Evolutionary conservation across 2,888 invertebrate species (phyloP).

Genomic region (Apodemia zela): DNA sequence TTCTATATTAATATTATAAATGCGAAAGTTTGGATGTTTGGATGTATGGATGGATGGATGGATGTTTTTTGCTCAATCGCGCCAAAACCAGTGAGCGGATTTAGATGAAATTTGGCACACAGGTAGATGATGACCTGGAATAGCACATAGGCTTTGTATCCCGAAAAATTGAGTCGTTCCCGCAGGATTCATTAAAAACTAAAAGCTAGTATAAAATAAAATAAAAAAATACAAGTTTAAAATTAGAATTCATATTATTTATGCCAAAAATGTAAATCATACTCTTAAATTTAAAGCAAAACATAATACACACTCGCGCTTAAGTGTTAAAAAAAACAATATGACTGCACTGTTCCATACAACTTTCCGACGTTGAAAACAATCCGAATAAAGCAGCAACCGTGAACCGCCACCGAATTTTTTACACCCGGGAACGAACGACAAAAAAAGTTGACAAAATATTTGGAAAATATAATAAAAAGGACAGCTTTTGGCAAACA

Average conservation of each 20-base stretch:
- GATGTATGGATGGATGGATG: no score
- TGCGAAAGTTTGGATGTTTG: no score
- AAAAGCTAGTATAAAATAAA: no score
- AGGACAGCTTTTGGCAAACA: conserved; percentile 63
- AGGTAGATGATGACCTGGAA: no score
- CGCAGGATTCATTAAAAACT: no score
- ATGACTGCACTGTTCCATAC: conserved; percentile 47
- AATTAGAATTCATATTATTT: not conserved
- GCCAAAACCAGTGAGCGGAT: no score
- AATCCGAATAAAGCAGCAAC: not conserved
- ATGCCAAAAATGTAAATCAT: not conserved
- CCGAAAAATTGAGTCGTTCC: no score
- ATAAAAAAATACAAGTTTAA: no score
- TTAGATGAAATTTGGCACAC: no score
- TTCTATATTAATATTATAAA: no score
- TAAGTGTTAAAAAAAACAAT: conserved; percentile 6
- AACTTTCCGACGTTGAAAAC: conserved; percentile 30
- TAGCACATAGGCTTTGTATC: no score
- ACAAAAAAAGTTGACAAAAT: conserved; percentile 47
- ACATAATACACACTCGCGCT: not conserved
- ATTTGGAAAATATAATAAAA: conserved; percentile 50
- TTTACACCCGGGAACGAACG: conserved; percentile 9
- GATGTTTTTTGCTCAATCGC: no score
- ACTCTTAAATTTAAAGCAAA: not conserved
- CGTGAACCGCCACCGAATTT: conserved; percentile 7